Conservation (phyloP, 2,888 invertebrate species). For the Nemoura dubitans region DNA sequence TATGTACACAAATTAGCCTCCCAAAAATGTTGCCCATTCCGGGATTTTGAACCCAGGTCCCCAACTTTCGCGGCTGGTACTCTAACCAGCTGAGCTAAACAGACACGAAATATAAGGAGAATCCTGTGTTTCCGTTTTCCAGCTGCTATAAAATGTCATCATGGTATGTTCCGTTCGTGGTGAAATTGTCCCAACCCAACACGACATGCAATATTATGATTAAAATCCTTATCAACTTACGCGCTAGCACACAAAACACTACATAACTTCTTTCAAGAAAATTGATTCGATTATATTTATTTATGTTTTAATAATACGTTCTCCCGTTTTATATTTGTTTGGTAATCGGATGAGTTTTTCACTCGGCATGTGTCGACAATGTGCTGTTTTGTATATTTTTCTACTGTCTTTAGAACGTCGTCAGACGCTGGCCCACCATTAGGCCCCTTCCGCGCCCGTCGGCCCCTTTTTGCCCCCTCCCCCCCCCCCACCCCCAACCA, state of each 20-base stretch:
- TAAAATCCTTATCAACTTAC: no score
- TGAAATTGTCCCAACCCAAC: no score
- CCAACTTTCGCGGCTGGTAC: no score
- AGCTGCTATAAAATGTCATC: no score
- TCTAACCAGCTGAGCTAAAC: no score
- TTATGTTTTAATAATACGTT: slow-evolving; percentile 1
- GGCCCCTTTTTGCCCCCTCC: slow-evolving; percentile 40
- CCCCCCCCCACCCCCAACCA: slow-evolving; percentile 27
- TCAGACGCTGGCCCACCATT: slow-evolving; percentile 44
- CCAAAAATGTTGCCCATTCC: no score
- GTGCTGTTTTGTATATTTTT: slow-evolving; percentile 45
- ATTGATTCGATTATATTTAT: slow-evolving; percentile 20
- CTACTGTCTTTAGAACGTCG: slow-evolving; percentile 41
- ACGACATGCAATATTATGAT: no score
- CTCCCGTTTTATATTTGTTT: slow-evolving; percentile 23
- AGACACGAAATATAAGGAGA: no score
- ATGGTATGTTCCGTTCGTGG: no score
- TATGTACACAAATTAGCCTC: no score
- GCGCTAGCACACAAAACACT: background rate
- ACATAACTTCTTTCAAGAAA: background rate
- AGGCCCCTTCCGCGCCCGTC: slow-evolving; percentile 49
- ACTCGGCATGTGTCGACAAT: slow-evolving; percentile 33
- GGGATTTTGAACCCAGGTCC: no score
- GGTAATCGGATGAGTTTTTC: slow-evolving; percentile 37
- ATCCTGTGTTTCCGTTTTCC: no score